phyloP scores from a whole-genome alignment of 1,140 invertebrate genomes.

The Idris sp. region DNA sequence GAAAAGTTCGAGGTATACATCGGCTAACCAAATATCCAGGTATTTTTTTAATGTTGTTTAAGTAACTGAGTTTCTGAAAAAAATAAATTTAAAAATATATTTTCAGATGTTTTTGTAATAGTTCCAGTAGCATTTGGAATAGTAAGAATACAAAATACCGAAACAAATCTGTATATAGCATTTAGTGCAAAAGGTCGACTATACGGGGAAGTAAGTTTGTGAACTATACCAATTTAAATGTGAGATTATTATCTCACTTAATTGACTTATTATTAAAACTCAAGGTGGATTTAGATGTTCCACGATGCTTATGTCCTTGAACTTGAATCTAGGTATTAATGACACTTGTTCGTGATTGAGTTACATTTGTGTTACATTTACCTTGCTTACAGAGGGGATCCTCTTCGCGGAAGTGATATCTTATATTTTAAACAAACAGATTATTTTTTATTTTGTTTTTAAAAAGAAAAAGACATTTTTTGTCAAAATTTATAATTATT shows the following conservation, averaged over 20 bases:
- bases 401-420: too few relatives aligned
- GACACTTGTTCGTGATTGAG: slow-evolving; percentile 29
- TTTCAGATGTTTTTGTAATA: slow-evolving; percentile 80
- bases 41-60: too few relatives aligned
- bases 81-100: too few relatives aligned
- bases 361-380: slow-evolving; percentile 3
- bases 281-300: slow-evolving; percentile 25
- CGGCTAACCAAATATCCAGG: slow-evolving; percentile 79
- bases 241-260: too few relatives aligned
- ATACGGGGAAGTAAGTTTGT: slow-evolving; percentile 80
- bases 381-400: slow-evolving; percentile 1
- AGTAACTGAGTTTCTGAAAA: too few relatives aligned
- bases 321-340: slow-evolving; percentile 40
- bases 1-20: slow-evolving; percentile 78
- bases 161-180: slow-evolving; percentile 80
- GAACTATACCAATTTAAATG: slow-evolving; percentile 22
- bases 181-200: slow-evolving; percentile 82
- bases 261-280: slow-evolving; percentile 20
- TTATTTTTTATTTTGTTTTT: too few relatives aligned
- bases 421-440: too few relatives aligned
- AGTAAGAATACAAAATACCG: slow-evolving; percentile 80
- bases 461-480: too few relatives aligned
- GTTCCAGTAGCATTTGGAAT: slow-evolving; percentile 77
- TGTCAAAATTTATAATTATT: too few relatives aligned
- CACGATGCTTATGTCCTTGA: slow-evolving; percentile 24